These are phyloP conservation scores for Rhinella marina DNA, from an alignment of 2,797 vertebrate species.

Conservation along the genomic window DNA sequence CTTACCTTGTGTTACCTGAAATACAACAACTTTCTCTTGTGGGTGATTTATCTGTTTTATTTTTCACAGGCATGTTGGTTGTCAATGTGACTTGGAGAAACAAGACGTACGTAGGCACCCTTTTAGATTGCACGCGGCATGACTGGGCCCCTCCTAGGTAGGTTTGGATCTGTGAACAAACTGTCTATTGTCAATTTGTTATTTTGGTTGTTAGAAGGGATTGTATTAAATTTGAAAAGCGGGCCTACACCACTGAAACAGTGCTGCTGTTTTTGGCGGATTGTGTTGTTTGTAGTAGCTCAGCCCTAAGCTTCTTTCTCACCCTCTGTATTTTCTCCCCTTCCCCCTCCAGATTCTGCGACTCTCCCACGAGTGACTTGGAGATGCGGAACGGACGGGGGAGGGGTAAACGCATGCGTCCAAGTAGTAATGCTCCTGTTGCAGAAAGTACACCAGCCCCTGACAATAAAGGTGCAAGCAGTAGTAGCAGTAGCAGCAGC, in stretches of 20 bases:
- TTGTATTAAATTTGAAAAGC: background rate
- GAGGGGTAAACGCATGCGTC: constrained; percentile 94
- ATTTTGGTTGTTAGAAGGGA: background rate
- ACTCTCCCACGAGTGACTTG: constrained; percentile 97
- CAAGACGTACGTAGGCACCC: constrained; percentile 96
- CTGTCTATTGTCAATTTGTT: background rate
- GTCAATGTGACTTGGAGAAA: constrained; percentile 99
- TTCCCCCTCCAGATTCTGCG: constrained; percentile 87
- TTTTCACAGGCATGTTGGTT: constrained; percentile 91
- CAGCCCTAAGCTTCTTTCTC: background rate
- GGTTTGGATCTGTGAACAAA: constrained; percentile 55
- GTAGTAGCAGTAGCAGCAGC: constrained; percentile 84
- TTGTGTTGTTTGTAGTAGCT: background rate
- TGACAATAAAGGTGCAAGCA: constrained; percentile 82
- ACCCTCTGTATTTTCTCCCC: constrained; percentile 41
- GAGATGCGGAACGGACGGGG: constrained; percentile 99
- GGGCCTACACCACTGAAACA: background rate
- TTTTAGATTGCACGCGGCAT: constrained; percentile 96
- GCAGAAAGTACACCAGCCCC: constrained; percentile 87
- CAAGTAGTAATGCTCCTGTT: constrained; percentile 93
- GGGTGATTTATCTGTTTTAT: background rate
- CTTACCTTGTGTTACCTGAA: background rate
- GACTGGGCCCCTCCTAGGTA: constrained; percentile 99
- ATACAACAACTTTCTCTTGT: background rate
- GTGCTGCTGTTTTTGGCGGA: background rate